Evolutionary conservation across 2,888 invertebrate species (phyloP).

Genomic region (Trissonchulus latispiculum): DNA sequence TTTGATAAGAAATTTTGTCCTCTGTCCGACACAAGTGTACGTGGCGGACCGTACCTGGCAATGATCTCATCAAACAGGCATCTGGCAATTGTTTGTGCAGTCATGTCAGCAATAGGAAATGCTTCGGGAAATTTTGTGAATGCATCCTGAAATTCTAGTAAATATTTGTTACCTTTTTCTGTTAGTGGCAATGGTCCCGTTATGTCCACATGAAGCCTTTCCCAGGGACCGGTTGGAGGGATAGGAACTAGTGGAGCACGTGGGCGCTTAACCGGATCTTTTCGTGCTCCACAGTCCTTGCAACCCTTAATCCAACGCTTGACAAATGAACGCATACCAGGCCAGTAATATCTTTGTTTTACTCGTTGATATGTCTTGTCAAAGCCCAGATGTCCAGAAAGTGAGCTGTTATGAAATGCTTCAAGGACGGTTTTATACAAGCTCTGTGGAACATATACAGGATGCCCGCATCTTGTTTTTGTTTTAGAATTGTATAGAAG

Average conservation of each 20-base stretch:
- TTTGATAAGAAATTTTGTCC: constrained; percentile 27
- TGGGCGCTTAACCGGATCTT: neutral
- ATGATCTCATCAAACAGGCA: constrained; percentile 15
- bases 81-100: neutral
- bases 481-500: neutral
- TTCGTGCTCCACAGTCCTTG: constrained; percentile 19
- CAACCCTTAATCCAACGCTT: constrained; percentile 21
- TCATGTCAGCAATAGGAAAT: neutral
- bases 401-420: constrained; percentile 26
- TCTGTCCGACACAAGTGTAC: constrained; percentile 27
- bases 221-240: constrained; percentile 10
- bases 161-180: constrained; percentile 21
- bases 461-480: neutral
- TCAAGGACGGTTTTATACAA: constrained; percentile 20
- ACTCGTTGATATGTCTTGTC: constrained; percentile 21
- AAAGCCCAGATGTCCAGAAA: constrained; percentile 23
- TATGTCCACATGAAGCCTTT: constrained; percentile 21
- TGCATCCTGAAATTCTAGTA: constrained; percentile 23
- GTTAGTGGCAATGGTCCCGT: constrained; percentile 21
- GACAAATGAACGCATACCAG: constrained; percentile 23
- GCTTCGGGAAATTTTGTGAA: constrained; percentile 20
- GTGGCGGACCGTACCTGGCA: constrained; percentile 20
- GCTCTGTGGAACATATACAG: neutral
- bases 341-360: constrained; percentile 23
- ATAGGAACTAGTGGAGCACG: constrained; percentile 9